phyloP scores from a whole-genome alignment of 2,113 vertebrate genomes.

The Garra rufa region DNA sequence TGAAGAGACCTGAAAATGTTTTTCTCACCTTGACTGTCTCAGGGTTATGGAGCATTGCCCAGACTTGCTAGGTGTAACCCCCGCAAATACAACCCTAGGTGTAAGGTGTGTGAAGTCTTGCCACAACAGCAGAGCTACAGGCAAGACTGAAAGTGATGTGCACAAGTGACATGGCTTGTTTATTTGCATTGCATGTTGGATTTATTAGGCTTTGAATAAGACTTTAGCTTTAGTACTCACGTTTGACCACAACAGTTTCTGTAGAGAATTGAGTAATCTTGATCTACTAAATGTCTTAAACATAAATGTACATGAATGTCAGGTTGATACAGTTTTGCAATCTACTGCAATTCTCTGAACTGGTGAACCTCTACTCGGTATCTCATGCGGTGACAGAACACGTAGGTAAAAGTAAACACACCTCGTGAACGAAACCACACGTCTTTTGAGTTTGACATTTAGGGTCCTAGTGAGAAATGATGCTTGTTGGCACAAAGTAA shows the following conservation, averaged over 20 bases:
- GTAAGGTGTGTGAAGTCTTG: conserved; percentile 29
- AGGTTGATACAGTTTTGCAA: not conserved
- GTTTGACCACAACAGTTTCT: not conserved
- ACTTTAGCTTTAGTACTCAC: not conserved
- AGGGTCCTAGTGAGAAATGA: not conserved
- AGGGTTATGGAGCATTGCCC: conserved; percentile 14
- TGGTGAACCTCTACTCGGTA: not conserved
- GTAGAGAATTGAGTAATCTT: not conserved
- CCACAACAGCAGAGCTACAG: not conserved
- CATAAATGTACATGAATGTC: not conserved
- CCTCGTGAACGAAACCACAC: not conserved
- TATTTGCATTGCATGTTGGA: not conserved
- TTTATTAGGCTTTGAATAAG: not conserved
- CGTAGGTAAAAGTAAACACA: conserved; percentile 1
- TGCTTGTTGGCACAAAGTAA: conserved; percentile 7
- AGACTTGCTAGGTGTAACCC: conserved; percentile 21
- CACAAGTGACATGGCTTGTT: not conserved
- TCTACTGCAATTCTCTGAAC: not conserved
- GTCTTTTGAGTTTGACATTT: conserved; percentile 21
- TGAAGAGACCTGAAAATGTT: not conserved
- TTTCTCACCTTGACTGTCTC: not conserved
- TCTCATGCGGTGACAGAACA: not conserved
- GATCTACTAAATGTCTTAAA: not conserved
- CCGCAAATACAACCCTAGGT: conserved; percentile 11
- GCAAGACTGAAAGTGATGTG: not conserved